Evolutionary conservation across 1,140 invertebrate genomes (phyloP).

Genomic region (Acromyrmex echinatior): DNA sequence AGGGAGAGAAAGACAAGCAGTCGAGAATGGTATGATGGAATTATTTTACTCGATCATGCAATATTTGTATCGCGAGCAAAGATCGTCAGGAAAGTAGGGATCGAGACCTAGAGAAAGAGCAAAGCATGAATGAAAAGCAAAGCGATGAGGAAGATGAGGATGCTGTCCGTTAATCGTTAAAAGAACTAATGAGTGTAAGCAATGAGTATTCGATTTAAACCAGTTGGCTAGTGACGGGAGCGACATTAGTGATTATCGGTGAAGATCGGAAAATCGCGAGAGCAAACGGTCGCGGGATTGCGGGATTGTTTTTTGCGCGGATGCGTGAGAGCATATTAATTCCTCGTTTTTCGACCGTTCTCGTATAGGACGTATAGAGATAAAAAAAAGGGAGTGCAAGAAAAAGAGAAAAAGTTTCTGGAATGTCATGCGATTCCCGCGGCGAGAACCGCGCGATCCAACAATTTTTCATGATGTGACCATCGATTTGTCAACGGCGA

Average conservation of each 20-base stretch:
- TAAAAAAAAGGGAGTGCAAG: background rate
- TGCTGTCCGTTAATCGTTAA: conserved; percentile 60
- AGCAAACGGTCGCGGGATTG: conserved; percentile 61
- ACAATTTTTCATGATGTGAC: conserved; percentile 1
- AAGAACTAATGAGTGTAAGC: background rate
- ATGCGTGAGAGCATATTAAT: conserved; percentile 10
- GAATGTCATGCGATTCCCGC: conserved; percentile 52
- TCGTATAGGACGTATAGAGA: background rate
- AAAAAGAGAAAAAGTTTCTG: background rate
- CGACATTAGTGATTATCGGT: conserved; percentile 67
- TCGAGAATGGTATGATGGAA: conserved; percentile 24
- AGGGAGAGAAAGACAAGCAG: background rate
- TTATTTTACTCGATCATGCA: conserved; percentile 69
- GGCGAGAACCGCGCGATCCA: conserved; percentile 10
- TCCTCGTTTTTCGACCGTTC: conserved; percentile 2
- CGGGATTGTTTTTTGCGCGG: conserved; percentile 44
- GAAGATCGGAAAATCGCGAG: conserved; percentile 28
- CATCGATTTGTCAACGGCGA: conserved; percentile 24
- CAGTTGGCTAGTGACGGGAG: conserved; percentile 62
- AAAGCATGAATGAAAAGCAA: background rate
- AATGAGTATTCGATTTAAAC: conserved; percentile 67
- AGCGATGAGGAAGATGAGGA: background rate
- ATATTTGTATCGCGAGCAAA: conserved; percentile 67
- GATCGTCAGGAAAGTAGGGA: background rate
- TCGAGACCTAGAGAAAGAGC: background rate